Evolutionary conservation across 2,113 vertebrate genomes (phyloP), one percentile per base, ranked within the genome.

Genomic region (Capreolus pygargus): DNA sequence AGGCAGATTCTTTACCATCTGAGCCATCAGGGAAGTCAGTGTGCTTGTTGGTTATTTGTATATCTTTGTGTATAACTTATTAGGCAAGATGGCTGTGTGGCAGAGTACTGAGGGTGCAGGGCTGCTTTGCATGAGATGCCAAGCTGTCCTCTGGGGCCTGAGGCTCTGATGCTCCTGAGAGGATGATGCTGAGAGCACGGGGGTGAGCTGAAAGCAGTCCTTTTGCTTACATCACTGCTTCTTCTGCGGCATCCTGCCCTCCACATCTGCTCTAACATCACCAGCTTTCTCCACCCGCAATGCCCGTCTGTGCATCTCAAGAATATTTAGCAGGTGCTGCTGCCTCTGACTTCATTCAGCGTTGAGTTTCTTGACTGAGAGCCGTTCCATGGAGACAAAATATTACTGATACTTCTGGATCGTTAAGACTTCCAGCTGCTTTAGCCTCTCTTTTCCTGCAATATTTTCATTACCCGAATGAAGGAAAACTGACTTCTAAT

Each of bases 401-500:
- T 78, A 52, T 61, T 85, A 25, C 21, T 78, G 84, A 57, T 93
- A 25, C 16, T 74, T 89, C 88, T 43, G 67, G 81, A 7, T n/a
- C 39, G 1, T 61, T 33, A 84, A 86, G 67, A 19, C 28, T 64
- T 87, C 12, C 12, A 54, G 92, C 19, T 57, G 21, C 30, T 52
- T 61, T 36, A 39, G n/a, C 14, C 7, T 83, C 19, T 28, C 25
- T 58, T 87, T 27, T 81, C 47, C 6, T 47, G 39, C 6, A 39
- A 16, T 90, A 67, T 92, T 88, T 93, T 92, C n/a, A 23, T 96
- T 85, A 33, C 50, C 39, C 1, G 0, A 47, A 7, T 27, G 33
- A 92, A 86, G 47, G 58, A 89, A 95, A 85, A 61, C 47, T 57
- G 87, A 95, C 58, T 86, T 96, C 39, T 86, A 87, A 84, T 96